Evolutionary conservation across 1,140 invertebrate genomes (phyloP).

Genomic region (Leptinotarsa undecemlineata): DNA sequence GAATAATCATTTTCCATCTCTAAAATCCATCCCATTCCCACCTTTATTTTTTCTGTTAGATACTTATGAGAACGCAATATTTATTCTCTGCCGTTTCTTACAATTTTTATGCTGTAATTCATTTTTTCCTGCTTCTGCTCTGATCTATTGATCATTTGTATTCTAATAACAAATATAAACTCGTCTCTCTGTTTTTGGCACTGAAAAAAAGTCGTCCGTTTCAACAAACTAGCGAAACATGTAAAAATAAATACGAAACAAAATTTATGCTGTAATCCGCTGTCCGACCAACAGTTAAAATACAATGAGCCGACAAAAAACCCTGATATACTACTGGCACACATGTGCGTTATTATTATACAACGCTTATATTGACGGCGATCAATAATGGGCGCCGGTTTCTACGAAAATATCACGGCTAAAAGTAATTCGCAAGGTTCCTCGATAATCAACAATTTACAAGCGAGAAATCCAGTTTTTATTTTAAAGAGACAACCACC

Average conservation of each 20-base stretch:
- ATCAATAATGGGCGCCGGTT: too few species aligned
- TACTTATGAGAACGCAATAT: too few species aligned
- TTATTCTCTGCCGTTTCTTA: too few species aligned
- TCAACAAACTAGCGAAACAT: constrained; percentile 15
- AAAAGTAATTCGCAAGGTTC: too few species aligned
- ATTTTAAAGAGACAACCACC: constrained; percentile 49
- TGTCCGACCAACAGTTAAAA: constrained; percentile 25
- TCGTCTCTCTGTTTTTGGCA: background rate
- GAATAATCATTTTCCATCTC: too few species aligned
- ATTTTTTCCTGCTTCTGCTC: too few species aligned
- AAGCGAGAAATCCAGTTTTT: constrained; percentile 18
- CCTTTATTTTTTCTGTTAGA: too few species aligned
- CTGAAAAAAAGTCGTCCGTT: background rate
- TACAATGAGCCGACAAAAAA: constrained; percentile 29
- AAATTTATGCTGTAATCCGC: constrained; percentile 25
- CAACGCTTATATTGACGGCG: too few species aligned
- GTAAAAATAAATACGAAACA: constrained; percentile 28
- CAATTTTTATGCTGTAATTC: too few species aligned
- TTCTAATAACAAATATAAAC: background rate
- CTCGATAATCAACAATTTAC: background rate
- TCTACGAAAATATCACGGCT: too few species aligned
- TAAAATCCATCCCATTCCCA: too few species aligned
- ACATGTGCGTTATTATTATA: too few species aligned
- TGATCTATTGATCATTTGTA: background rate
- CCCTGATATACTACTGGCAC: constrained; percentile 10